phyloP scores from a whole-genome alignment of 2,888 invertebrate species.

The Aethes cnicana region DNA sequence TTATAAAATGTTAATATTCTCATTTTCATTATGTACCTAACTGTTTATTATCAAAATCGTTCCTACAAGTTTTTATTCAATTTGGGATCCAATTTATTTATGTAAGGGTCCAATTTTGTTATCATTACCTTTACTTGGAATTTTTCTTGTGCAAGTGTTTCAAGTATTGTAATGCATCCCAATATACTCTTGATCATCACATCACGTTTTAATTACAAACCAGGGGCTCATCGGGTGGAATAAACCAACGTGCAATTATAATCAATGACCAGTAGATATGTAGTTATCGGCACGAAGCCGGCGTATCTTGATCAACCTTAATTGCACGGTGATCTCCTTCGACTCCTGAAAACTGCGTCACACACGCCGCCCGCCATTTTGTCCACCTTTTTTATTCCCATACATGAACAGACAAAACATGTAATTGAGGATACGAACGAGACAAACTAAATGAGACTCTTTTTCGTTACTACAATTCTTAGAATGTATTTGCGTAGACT shows the following conservation, averaged over 20 bases:
- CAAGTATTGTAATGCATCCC: no score
- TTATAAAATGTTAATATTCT: no score
- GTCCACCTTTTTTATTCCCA: slow-evolving; percentile 3
- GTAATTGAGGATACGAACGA: not conserved
- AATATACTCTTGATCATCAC: slow-evolving; percentile 42
- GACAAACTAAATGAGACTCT: not conserved
- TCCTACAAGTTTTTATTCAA: no score
- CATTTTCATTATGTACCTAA: no score
- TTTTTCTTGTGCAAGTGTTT: no score
- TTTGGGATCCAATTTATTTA: no score
- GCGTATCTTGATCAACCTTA: slow-evolving; percentile 25
- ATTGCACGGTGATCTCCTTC: slow-evolving; percentile 25
- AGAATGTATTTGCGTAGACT: slow-evolving; percentile 10
- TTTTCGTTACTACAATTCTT: slow-evolving; percentile 7
- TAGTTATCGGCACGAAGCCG: slow-evolving; percentile 54
- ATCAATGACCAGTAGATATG: slow-evolving; percentile 45
- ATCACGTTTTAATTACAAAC: slow-evolving; percentile 44
- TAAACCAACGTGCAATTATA: slow-evolving; percentile 48
- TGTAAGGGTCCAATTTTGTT: no score
- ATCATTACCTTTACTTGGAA: no score
- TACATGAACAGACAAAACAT: not conserved
- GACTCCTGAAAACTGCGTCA: slow-evolving; percentile 18
- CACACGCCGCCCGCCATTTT: not conserved
- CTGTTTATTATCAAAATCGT: no score
- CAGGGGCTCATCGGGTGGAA: slow-evolving; percentile 37